Evolutionary conservation across 1,140 invertebrate genomes (phyloP).

Genomic region (Vanessa atalanta): DNA sequence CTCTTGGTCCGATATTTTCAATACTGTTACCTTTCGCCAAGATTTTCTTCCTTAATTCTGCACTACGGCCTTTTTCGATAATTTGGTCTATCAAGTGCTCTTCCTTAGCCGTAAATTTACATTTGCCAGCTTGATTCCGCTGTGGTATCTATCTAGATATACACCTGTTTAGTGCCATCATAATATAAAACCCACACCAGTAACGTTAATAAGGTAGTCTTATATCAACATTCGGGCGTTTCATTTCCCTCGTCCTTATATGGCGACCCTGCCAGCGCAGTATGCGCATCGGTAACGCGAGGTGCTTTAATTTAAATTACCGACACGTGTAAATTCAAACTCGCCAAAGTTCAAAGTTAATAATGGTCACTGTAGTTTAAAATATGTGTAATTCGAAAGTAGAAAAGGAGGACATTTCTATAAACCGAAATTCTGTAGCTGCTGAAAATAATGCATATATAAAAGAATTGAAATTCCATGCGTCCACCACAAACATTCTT

Average conservation of each 20-base stretch:
- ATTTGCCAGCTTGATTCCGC: constrained; percentile 38
- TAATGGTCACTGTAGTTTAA: no score
- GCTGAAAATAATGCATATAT: background rate
- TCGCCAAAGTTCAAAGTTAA: no score
- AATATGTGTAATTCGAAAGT: background rate
- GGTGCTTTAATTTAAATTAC: no score
- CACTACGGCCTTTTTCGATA: background rate
- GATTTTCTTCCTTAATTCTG: constrained; percentile 14
- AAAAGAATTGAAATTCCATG: constrained; percentile 2
- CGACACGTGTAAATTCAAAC: no score
- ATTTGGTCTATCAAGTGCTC: constrained; percentile 25
- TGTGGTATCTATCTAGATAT: no score
- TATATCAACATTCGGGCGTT: constrained; percentile 1
- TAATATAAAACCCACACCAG: no score
- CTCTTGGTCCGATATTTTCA: no score
- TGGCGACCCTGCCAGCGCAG: no score
- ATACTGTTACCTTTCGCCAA: background rate
- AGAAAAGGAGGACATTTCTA: background rate
- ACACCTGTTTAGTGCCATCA: no score
- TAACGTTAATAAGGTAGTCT: background rate
- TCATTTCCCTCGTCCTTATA: no score
- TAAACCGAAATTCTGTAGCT: background rate
- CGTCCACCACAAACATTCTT: constrained; percentile 1
- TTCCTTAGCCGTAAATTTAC: constrained; percentile 29
- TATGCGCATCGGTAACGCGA: no score